Evolutionary conservation across 2,113 vertebrate species (phyloP).

Genomic region (Serinus canaria): DNA sequence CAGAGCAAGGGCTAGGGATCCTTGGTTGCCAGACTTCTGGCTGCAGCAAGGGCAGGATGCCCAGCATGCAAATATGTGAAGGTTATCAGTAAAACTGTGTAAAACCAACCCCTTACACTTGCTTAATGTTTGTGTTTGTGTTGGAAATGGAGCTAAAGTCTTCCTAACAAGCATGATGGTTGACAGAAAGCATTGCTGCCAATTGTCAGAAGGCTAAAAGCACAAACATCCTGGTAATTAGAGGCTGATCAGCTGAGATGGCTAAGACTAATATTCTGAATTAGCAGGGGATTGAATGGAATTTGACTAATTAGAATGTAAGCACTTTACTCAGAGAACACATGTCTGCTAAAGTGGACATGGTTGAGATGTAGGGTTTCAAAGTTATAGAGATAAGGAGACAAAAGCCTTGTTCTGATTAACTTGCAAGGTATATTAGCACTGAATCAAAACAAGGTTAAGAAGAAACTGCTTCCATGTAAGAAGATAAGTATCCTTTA

Average conservation of each 20-base stretch:
- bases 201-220: background rate
- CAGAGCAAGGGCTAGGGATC: background rate
- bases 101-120: background rate
- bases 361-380: background rate
- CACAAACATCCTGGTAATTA: background rate
- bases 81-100: background rate
- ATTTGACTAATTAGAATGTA: slow-evolving; percentile 18
- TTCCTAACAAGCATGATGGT: background rate
- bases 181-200: background rate
- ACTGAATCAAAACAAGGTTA: background rate
- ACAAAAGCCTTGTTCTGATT: background rate
- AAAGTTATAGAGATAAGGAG: background rate
- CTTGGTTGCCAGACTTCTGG: background rate
- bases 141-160: background rate
- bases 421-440: background rate
- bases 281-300: background rate
- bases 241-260: background rate
- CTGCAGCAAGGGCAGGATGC: background rate
- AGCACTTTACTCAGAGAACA: background rate
- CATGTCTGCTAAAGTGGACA: background rate
- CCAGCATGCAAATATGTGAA: background rate
- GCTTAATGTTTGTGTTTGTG: background rate
- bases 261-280: background rate
- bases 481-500: background rate
- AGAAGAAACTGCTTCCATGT: background rate